phyloP scores from a whole-genome alignment of 2,888 invertebrate genomes.

The Artemia sp. region DNA sequence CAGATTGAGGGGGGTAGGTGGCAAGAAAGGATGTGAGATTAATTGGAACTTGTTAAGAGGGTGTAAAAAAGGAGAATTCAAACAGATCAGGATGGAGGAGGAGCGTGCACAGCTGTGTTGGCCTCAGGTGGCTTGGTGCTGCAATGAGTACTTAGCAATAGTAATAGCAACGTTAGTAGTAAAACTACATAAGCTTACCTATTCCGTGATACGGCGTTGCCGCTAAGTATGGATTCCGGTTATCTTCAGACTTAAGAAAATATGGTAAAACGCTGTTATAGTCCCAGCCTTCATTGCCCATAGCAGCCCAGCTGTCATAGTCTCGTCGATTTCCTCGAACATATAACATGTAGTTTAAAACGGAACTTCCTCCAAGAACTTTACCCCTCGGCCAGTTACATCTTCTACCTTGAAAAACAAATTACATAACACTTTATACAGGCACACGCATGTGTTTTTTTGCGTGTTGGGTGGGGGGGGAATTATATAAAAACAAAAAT shows the following conservation, averaged over 20 bases:
- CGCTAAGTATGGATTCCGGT: constrained; percentile 69
- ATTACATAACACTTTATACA: not conserved
- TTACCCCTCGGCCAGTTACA: constrained; percentile 81
- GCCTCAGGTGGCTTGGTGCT: too few relatives aligned
- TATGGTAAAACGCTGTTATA: constrained; percentile 51
- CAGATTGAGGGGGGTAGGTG: too few relatives aligned
- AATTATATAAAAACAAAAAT: too few relatives aligned
- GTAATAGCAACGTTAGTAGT: too few relatives aligned
- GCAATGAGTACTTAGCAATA: too few relatives aligned
- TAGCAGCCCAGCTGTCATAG: constrained; percentile 66
- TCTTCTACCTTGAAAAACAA: constrained; percentile 32
- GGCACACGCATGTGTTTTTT: too few relatives aligned
- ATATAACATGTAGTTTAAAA: constrained; percentile 81
- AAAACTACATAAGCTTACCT: constrained; percentile 36
- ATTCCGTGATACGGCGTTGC: constrained; percentile 54
- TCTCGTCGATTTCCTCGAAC: constrained; percentile 66
- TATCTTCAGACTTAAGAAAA: constrained; percentile 70
- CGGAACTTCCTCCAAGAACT: constrained; percentile 72
- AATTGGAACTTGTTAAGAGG: too few relatives aligned
- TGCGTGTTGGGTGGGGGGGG: too few relatives aligned
- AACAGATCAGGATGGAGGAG: too few relatives aligned
- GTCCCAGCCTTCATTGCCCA: constrained; percentile 73
- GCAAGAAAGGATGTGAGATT: too few relatives aligned
- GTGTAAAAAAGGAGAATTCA: too few relatives aligned
- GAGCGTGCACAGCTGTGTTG: too few relatives aligned